These are phyloP conservation scores for Halictus rubicundus DNA, from an alignment of 1,140 invertebrate species.

Conservation along the genomic window DNA sequence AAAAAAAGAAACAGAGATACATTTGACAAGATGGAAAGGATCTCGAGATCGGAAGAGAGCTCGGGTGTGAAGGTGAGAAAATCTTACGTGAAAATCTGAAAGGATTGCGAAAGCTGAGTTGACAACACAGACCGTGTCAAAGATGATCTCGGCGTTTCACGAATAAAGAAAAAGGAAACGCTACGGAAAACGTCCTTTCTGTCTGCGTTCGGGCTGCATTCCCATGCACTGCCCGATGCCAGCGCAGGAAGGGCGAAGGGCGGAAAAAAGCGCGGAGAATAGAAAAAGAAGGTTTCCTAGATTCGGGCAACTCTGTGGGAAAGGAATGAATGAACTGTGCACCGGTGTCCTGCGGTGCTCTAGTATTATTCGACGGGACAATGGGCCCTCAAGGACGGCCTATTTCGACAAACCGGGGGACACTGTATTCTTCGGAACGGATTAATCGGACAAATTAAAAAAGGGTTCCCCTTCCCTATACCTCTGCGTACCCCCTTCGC, in stretches of 20 bases:
- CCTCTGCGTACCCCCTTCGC: background rate
- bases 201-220: conserved; percentile 40
- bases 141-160: conserved; percentile 55
- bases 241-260: conserved; percentile 37
- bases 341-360: conserved; percentile 62
- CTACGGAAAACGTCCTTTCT: conserved; percentile 37
- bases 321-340: conserved; percentile 67
- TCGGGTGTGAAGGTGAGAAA: conserved; percentile 55
- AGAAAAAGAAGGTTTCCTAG: conserved; percentile 75
- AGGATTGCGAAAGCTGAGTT: conserved; percentile 69
- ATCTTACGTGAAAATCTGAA: conserved; percentile 67
- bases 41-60: conserved; percentile 17
- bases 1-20: conserved; percentile 24
- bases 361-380: conserved; percentile 70
- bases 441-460: conserved; percentile 60
- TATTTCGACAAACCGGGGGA: conserved; percentile 12
- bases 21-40: conserved; percentile 26
- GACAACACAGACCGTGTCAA: conserved; percentile 44
- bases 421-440: background rate
- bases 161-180: conserved; percentile 56
- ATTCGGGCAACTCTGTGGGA: conserved; percentile 77
- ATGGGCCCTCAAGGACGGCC: conserved; percentile 60
- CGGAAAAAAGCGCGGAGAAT: conserved; percentile 71
- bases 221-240: conserved; percentile 55
- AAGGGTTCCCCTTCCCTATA: background rate